These are phyloP conservation scores for Xylocampa areola DNA, from an alignment of 2,888 invertebrate genomes.

Conservation along the genomic window DNA sequence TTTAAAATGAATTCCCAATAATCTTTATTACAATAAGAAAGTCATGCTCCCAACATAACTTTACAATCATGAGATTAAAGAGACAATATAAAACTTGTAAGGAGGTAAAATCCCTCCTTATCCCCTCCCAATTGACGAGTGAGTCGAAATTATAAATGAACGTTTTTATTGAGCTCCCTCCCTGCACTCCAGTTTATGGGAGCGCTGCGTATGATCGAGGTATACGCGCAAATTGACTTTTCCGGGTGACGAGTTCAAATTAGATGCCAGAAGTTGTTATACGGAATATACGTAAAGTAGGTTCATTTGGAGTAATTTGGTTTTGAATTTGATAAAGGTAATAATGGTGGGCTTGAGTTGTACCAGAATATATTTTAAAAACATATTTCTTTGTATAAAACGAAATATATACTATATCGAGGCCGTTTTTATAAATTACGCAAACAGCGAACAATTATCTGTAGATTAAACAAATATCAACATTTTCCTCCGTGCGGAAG, in stretches of 20 bases:
- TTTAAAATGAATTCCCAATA: too few relatives aligned
- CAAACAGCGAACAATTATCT: too few relatives aligned
- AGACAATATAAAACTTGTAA: conserved; percentile 30
- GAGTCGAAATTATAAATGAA: conserved; percentile 51
- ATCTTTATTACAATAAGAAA: too few relatives aligned
- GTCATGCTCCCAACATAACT: not conserved
- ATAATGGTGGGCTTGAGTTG: too few relatives aligned
- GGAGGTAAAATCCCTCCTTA: conserved; percentile 10
- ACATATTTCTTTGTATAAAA: not conserved
- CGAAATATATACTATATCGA: too few relatives aligned
- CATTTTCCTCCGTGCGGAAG: too few relatives aligned
- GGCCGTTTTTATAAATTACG: too few relatives aligned
- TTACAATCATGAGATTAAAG: not conserved
- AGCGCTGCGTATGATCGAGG: conserved; percentile 28
- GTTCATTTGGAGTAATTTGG: conserved; percentile 5
- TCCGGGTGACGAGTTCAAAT: conserved; percentile 42
- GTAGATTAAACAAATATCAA: too few relatives aligned
- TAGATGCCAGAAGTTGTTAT: conserved; percentile 34
- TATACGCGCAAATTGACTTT: conserved; percentile 51
- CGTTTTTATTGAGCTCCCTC: conserved; percentile 47
- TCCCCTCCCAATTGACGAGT: conserved; percentile 43
- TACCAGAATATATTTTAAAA: too few relatives aligned
- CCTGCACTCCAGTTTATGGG: conserved; percentile 22
- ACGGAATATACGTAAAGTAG: conserved; percentile 10
- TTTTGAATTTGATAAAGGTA: not conserved